phyloP scores from a whole-genome alignment of 1,140 invertebrate genomes.

The Holotrichia oblita region DNA sequence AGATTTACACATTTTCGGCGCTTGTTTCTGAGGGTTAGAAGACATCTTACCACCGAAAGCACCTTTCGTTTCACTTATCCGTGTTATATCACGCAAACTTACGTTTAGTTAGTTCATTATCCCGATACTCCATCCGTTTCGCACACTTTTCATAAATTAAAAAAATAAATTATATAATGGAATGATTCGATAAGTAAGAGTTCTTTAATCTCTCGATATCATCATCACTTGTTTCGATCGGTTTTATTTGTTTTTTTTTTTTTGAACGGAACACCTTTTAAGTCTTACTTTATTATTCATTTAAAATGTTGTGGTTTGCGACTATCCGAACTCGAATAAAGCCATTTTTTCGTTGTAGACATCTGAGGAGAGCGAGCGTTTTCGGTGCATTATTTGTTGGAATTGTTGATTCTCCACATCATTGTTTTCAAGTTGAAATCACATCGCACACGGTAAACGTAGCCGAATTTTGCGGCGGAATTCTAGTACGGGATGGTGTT shows the following conservation, averaged over 20 bases:
- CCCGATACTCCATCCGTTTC: neutral
- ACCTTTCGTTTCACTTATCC: slow-evolving; percentile 34
- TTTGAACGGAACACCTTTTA: slow-evolving; percentile 8
- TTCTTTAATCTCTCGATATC: slow-evolving; percentile 21
- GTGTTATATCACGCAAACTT: neutral
- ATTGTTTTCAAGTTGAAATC: slow-evolving; percentile 16
- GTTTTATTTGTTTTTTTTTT: neutral
- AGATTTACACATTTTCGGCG: slow-evolving; percentile 61
- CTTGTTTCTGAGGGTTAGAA: slow-evolving; percentile 56
- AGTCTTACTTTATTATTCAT: slow-evolving; percentile 15
- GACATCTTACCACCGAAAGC: slow-evolving; percentile 55
- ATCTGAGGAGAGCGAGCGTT: neutral
- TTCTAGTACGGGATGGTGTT: slow-evolving; percentile 2
- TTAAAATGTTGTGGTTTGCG: neutral
- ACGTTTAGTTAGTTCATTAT: neutral
- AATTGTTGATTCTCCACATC: slow-evolving; percentile 40
- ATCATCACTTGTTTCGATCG: neutral
- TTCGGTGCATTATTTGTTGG: slow-evolving; percentile 41
- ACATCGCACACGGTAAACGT: slow-evolving; percentile 31
- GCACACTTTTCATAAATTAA: neutral
- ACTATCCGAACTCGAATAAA: slow-evolving; percentile 60
- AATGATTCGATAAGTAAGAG: slow-evolving; percentile 1
- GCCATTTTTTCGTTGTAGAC: slow-evolving; percentile 57
- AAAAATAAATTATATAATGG: slow-evolving; percentile 17
- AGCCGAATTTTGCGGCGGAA: neutral